Evolutionary conservation across 1,140 invertebrate species (phyloP).

Genomic region (Procambarus clarkii): DNA sequence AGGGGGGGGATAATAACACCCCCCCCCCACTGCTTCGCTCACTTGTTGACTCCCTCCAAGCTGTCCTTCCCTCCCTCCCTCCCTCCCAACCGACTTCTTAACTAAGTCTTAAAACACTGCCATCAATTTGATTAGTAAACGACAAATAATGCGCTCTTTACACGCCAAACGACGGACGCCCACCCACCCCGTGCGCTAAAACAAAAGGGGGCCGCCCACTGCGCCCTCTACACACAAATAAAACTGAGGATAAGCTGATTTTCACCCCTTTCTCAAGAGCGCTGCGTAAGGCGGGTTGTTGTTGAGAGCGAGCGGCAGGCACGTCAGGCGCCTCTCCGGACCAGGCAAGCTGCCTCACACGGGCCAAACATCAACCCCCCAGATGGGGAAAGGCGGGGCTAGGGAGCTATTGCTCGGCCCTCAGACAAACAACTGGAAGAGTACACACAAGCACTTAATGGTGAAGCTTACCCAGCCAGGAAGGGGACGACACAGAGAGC

Average conservation of each 20-base stretch:
- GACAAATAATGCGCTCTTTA: neutral
- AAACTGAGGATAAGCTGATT: conserved; percentile 3
- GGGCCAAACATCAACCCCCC: too few relatives aligned
- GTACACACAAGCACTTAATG: too few relatives aligned
- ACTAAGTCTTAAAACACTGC: neutral
- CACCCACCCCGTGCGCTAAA: neutral
- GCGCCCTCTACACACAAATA: neutral
- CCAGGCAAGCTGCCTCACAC: too few relatives aligned
- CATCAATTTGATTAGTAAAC: neutral
- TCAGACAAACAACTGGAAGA: too few relatives aligned
- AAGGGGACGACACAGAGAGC: too few relatives aligned
- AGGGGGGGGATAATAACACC: neutral
- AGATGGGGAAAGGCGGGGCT: too few relatives aligned
- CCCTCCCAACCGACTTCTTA: neutral
- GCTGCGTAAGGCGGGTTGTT: neutral
- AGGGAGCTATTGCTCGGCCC: too few relatives aligned
- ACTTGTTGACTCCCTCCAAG: neutral
- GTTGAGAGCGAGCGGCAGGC: too few relatives aligned
- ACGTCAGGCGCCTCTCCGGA: too few relatives aligned
- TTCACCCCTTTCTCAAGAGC: conserved; percentile 12
- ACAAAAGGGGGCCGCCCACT: neutral
- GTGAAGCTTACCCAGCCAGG: too few relatives aligned
- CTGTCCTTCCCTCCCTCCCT: neutral
- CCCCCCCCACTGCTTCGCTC: too few relatives aligned
- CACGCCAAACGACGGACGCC: neutral